Conservation (phyloP, 2,113 vertebrate species). For the Muscicapa adusta region DNA sequence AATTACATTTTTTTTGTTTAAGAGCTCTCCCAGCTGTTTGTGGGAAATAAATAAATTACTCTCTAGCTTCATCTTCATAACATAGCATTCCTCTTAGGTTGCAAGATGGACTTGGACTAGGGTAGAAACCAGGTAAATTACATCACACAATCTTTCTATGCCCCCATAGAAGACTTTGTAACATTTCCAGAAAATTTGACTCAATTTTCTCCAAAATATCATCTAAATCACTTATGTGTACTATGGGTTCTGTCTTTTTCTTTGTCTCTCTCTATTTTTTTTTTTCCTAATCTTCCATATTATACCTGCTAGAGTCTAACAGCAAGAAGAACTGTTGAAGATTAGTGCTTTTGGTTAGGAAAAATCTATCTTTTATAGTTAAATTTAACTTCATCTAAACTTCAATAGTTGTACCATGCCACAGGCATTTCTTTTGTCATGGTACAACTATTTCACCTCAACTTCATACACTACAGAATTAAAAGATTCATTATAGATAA, state of each 20-base stretch:
- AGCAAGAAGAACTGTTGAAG: background rate
- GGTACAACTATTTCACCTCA: background rate
- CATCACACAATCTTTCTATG: background rate
- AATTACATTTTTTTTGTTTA: no score
- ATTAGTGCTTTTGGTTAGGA: background rate
- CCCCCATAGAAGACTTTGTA: background rate
- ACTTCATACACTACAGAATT: background rate
- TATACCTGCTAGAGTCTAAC: background rate
- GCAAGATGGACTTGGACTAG: background rate
- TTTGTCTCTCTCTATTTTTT: background rate
- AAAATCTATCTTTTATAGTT: background rate
- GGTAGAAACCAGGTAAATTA: background rate
- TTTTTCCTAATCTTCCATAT: background rate
- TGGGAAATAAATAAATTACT: background rate
- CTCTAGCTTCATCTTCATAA: background rate
- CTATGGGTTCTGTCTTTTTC: background rate
- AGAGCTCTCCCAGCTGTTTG: fast-evolving
- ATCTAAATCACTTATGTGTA: background rate
- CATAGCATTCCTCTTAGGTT: background rate
- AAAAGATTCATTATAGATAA: background rate
- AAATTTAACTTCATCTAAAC: background rate
- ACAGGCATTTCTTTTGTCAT: background rate
- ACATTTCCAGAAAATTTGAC: background rate
- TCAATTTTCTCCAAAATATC: background rate
- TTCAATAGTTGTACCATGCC: background rate